Conservation (phyloP, 1,140 invertebrate genomes). For the Maconellicoccus hirsutus region DNA sequence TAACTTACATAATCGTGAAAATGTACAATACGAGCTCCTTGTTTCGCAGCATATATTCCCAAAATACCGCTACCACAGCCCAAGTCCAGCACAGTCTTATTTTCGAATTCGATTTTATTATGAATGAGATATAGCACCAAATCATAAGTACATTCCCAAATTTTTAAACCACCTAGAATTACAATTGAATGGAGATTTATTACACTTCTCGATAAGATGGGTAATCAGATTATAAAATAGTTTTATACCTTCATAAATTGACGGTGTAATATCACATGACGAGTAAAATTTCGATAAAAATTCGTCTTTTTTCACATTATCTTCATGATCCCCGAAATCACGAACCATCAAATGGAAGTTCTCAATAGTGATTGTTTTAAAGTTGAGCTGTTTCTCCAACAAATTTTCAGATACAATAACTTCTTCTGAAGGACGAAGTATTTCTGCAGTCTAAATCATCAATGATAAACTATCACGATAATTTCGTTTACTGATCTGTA, state of each 20-base stretch:
- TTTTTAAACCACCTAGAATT: constrained; percentile 64
- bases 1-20: constrained; percentile 87
- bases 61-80: constrained; percentile 77
- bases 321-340: neutral
- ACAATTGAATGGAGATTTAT: neutral
- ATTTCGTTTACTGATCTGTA: too few species aligned
- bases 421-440: neutral
- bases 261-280: neutral
- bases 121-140: constrained; percentile 49
- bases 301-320: neutral
- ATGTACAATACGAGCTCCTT: constrained; percentile 50
- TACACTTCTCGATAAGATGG: too few species aligned
- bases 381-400: neutral
- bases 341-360: neutral
- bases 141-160: constrained; percentile 80
- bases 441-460: too few species aligned
- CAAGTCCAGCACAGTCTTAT: constrained; percentile 58
- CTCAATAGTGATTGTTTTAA: neutral
- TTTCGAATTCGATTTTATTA: constrained; percentile 36
- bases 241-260: neutral
- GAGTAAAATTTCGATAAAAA: neutral
- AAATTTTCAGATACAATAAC: neutral
- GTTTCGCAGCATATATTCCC: constrained; percentile 55
- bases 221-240: too few species aligned
- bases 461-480: too few species aligned